Evolutionary conservation across 1,140 invertebrate genomes (phyloP), one percentile per base, ranked within the genome.

Genomic region (Papilio polytes): DNA sequence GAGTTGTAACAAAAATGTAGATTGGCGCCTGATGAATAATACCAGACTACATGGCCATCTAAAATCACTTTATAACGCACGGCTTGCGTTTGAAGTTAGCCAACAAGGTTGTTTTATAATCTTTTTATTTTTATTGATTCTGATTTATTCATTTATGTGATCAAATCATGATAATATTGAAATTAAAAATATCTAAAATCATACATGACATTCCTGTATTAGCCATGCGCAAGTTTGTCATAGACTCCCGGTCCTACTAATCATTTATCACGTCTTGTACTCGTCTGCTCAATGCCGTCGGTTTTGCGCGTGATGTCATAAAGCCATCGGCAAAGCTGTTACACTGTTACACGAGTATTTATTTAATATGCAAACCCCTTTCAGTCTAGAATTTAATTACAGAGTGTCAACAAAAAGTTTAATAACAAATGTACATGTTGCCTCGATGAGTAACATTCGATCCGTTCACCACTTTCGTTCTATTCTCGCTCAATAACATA

Each of bases 1-100:
- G 12, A 63, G 59, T 22, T 63, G 2, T 63, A 63, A 63, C 59
- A 63, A 63, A 63, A 63, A 63, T 72, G 36, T 72, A 41, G 26
- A 48, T 48, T 77, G 48, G 74, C 74, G 74, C 74, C 51, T 22
- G 48, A 22, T 51, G 26, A 77, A 31, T 77, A 77, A 77, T 26
- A 26, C 48, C 51, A 56, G 18, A 77, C 48, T 31, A 77, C 48
- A 77, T 77, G 74, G 48, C 48, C 74, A 77, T 77, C 48, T 77
- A 56, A 77, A 78, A 78, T 78, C 36, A 78, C 53, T 78, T 78
- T 63, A 78, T 78, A 63, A 78, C 56, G 51, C 26, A 59, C 76
- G 51, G 53, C 51, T 41, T 9, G 10, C 76, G 76, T 41, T 78
- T 78, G 53, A 78, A 78, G 76, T 78, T 63, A 63, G 53, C 26